Evolutionary conservation across 2,888 invertebrate genomes (phyloP).

Genomic region (Macrophya annulata): DNA sequence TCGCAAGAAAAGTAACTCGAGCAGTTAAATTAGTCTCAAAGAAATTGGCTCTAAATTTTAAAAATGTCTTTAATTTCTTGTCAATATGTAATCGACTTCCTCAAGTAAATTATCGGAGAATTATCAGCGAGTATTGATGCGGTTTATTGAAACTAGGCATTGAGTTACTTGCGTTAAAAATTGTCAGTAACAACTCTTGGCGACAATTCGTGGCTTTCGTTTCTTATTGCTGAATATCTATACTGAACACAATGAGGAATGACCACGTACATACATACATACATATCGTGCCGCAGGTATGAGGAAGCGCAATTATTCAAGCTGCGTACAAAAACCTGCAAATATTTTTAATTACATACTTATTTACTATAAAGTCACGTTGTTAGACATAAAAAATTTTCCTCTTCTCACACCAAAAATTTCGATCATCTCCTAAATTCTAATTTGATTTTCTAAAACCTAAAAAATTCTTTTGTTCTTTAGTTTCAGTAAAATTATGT

Average conservation of each 20-base stretch:
- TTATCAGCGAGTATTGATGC: too few relatives aligned
- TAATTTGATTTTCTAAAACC: too few relatives aligned
- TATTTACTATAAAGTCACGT: neutral
- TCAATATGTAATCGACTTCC: neutral
- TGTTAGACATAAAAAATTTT: neutral
- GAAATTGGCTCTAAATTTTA: neutral
- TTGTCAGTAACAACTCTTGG: neutral
- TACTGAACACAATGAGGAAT: neutral
- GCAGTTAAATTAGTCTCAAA: neutral
- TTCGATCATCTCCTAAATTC: too few relatives aligned
- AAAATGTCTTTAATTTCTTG: neutral
- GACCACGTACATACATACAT: neutral
- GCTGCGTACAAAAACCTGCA: neutral
- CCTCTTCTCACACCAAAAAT: too few relatives aligned
- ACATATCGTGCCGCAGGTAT: neutral
- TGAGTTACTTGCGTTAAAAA: neutral
- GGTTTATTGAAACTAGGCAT: neutral
- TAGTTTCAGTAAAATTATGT: too few relatives aligned
- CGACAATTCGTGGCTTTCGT: neutral
- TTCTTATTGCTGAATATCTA: neutral
- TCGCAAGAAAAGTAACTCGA: neutral
- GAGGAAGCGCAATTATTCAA: constrained; percentile 5
- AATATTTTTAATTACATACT: neutral
- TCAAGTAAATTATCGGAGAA: neutral
- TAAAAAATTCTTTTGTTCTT: too few relatives aligned